Base-by-base conservation (phyloP, 2,888 invertebrate species). In the Lacanobia oleracea region DNA sequence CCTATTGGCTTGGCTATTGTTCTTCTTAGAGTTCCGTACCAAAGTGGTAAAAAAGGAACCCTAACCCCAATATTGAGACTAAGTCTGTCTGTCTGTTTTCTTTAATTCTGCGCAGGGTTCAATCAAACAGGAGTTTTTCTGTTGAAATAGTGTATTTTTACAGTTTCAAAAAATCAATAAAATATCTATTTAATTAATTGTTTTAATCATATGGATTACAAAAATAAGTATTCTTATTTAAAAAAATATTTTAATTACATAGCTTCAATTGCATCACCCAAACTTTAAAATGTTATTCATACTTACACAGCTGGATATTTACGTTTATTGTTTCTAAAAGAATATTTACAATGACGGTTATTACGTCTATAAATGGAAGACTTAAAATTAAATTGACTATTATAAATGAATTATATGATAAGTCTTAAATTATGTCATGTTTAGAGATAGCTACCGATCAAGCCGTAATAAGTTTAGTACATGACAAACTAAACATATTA, bases 101-200 rank as follows among this genome's bases (percentile, higher is more conserved):
- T 21, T 37, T 23, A 7, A 33, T 5, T 10, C 6, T 62, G 3
- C 10, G 5, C 0, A 21, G 8, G 21, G 23, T 45, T 40, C 21
- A 80, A 67, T 83, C 65, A 81, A 80, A 83, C 75, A 80, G 45
- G 57, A 66, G 51, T 80, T 53, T 1, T 75, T 79, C 77, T 84
- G 86, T 91, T 90, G 89, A 91, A 93, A 92, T 94, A 93, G 89
- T 92, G 91, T 95, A 93, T 92, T 93, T 92, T 91, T 90, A 91
- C 91, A 92, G 89, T 93, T 91, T 89, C 91, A 89, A 80, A 71
- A 90, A 93, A 90, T 90, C 87, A 90, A 91, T 91, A 91, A 89
- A 90, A 89, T 88, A 89, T 80, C 75, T 83, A 80, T 87, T 89
- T 79, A 89, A 85, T 83, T 79, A 81, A 75, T 79, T 86, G 86